A percentile compares a stretch with the other conserved stretches of the same genome.
Conservation (phyloP, 2,113 vertebrate genomes). For the Globicephala melas region DNA sequence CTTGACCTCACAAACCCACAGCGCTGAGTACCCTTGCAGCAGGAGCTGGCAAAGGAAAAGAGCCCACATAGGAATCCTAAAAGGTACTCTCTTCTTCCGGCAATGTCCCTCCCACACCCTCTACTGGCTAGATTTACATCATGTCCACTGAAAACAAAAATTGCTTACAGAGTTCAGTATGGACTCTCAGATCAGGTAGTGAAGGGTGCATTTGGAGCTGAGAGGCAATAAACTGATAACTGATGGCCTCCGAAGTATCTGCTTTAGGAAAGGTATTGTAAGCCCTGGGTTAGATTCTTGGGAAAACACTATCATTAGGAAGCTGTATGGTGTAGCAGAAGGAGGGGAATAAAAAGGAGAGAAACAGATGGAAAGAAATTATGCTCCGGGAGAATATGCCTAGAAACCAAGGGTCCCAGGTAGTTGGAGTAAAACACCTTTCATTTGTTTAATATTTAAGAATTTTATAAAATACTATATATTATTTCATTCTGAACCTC, state of each 20-base stretch:
- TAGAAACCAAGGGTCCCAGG: background rate
- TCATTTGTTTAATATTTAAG: background rate
- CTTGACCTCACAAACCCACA: background rate
- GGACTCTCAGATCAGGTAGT: background rate
- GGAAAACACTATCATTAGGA: background rate
- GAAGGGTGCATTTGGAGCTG: background rate
- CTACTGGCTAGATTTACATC: background rate
- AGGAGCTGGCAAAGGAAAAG: background rate
- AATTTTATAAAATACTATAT: background rate
- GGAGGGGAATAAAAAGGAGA: background rate
- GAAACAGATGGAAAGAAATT: background rate
- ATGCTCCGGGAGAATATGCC: background rate
- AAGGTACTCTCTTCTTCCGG: background rate
- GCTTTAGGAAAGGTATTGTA: background rate
- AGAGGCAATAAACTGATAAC: background rate
- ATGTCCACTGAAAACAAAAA: background rate
- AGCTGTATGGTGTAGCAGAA: background rate
- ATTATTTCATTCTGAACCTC: background rate
- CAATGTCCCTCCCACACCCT: background rate
- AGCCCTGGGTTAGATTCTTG: background rate
- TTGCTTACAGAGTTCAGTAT: background rate
- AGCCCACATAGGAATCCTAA: background rate
- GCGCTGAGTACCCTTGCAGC: background rate
- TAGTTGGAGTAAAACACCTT: background rate
- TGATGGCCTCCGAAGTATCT: background rate